Percentiles rank a stretch among this genome's conserved stretches.
phyloP scores from a whole-genome alignment of 1,140 invertebrate species.

The Eupristina koningsbergeri region DNA sequence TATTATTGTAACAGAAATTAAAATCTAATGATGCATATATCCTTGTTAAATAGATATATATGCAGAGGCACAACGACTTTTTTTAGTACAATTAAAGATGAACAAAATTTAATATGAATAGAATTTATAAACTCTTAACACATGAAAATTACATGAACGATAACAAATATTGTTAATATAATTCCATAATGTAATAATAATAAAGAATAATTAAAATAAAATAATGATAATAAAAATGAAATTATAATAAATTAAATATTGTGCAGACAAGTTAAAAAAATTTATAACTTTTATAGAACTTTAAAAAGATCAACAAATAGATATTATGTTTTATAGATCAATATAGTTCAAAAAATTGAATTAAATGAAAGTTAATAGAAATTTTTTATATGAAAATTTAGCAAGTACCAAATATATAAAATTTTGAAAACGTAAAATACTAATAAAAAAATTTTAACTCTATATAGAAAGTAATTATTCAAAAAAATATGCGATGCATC shows the following conservation, averaged over 20 bases:
- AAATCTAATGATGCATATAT: not conserved
- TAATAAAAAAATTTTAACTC: no score
- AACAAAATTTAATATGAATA: no score
- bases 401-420: not conserved
- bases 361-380: not conserved
- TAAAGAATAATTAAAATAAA: not conserved
- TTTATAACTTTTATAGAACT: slow-evolving; percentile 8
- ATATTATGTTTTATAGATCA: not conserved
- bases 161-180: not conserved
- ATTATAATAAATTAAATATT: not conserved
- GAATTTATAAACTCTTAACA: no score
- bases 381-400: not conserved
- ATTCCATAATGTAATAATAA: not conserved
- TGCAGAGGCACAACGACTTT: no score
- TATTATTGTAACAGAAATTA: slow-evolving; percentile 6
- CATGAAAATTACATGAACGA: not conserved
- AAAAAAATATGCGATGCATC: not conserved
- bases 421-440: not conserved
- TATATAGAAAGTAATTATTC: not conserved
- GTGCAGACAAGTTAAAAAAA: not conserved
- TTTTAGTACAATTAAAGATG: no score
- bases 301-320: not conserved
- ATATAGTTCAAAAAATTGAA: not conserved
- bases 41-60: not conserved
- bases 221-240: no score